These are phyloP conservation scores for Nephotettix cincticeps DNA, from an alignment of 1,140 invertebrate genomes.

Conservation along the genomic window DNA sequence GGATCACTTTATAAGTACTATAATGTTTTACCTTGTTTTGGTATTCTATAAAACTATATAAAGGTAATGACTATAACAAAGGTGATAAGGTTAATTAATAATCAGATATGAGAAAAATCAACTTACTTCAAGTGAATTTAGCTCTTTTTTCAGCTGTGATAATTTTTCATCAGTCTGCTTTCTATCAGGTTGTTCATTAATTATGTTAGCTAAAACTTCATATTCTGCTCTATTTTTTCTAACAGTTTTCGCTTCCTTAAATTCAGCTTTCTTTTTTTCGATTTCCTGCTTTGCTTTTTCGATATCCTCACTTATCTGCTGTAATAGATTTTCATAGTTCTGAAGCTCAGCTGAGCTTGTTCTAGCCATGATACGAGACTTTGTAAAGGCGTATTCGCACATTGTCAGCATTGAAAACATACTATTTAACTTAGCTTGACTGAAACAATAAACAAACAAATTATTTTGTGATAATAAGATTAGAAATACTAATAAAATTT, in stretches of 20 bases:
- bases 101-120: no score
- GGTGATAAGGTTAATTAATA: no score
- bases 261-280: slow-evolving; percentile 62
- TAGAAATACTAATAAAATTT: no score
- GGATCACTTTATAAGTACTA: no score
- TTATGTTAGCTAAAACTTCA: slow-evolving; percentile 87
- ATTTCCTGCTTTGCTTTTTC: slow-evolving; percentile 73
- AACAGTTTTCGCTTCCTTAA: slow-evolving; percentile 77
- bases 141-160: slow-evolving; percentile 69
- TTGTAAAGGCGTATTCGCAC: slow-evolving; percentile 85
- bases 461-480: no score
- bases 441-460: slow-evolving; percentile 42
- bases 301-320: slow-evolving; percentile 75
- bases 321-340: slow-evolving; percentile 78
- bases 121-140: slow-evolving; percentile 60
- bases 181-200: slow-evolving; percentile 86
- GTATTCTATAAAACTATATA: no score
- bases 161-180: slow-evolving; percentile 78
- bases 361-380: slow-evolving; percentile 72
- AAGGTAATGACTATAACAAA: no score
- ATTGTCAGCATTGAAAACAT: slow-evolving; percentile 80
- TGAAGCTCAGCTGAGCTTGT: slow-evolving; percentile 84
- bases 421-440: slow-evolving; percentile 69
- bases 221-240: slow-evolving; percentile 91
- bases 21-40: no score